These are phyloP conservation scores for Toxotes jaculatrix DNA, from an alignment of 2,113 vertebrate species.

Conservation along the genomic window DNA sequence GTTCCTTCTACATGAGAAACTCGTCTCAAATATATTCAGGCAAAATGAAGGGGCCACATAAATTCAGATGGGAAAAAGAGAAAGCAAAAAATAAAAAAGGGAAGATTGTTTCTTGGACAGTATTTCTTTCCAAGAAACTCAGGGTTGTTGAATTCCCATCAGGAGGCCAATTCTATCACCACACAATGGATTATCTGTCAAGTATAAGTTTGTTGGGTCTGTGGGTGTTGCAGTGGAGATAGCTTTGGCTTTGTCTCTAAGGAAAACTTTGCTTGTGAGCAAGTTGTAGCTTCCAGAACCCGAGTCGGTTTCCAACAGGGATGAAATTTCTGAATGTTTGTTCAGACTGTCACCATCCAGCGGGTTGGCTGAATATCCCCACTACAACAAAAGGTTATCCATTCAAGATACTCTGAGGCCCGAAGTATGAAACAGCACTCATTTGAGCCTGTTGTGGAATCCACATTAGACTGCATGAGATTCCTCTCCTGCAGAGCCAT, in stretches of 20 bases:
- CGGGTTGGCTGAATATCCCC: neutral
- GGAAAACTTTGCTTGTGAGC: constrained; percentile 5
- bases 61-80: neutral
- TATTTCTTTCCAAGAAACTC: constrained; percentile 16
- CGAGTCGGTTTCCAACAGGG: neutral
- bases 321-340: neutral
- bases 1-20: neutral
- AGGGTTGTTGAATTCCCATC: constrained; percentile 14
- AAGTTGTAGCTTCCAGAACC: neutral
- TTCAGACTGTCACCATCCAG: constrained; percentile 4
- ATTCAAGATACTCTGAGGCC: neutral
- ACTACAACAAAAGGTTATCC: neutral
- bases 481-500: neutral
- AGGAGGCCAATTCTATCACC: constrained; percentile 12
- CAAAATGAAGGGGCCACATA: neutral
- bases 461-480: constrained; percentile 7
- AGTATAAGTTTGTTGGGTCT: constrained; percentile 5
- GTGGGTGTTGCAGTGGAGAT: constrained; percentile 16
- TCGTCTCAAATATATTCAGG: neutral
- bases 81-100: neutral
- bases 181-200: constrained; percentile 39
- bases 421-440: neutral
- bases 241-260: constrained; percentile 16
- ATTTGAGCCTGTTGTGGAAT: constrained; percentile 8
- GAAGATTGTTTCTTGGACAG: neutral